Conservation (phyloP, 2,888 invertebrate species). For the Melanophora roralis region DNA sequence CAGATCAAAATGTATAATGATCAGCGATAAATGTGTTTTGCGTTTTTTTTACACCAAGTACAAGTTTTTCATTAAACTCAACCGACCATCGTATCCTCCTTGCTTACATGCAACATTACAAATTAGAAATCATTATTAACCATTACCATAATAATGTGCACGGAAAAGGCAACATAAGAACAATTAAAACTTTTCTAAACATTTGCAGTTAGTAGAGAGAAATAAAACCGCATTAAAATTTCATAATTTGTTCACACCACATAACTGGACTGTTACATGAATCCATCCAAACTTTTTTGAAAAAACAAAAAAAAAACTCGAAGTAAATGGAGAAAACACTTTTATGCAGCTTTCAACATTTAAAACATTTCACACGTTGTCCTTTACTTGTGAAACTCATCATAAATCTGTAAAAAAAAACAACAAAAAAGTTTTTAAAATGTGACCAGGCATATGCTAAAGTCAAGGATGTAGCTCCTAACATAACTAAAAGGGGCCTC, state of each 20-base stretch:
- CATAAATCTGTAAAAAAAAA: slow-evolving; percentile 50
- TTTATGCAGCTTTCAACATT: slow-evolving; percentile 13
- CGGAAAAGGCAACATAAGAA: neutral
- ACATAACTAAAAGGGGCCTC: no score
- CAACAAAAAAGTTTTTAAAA: slow-evolving; percentile 46
- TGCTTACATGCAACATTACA: neutral
- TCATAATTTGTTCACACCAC: slow-evolving; percentile 56
- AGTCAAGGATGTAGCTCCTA: no score
- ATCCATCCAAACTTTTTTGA: slow-evolving; percentile 35
- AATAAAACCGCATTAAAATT: slow-evolving; percentile 54
- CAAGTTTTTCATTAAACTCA: no score
- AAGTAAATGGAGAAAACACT: neutral
- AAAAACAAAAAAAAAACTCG: neutral
- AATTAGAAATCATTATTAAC: slow-evolving; percentile 41
- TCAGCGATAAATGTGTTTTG: slow-evolving; percentile 1
- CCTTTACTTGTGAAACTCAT: slow-evolving; percentile 26
- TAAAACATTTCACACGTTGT: slow-evolving; percentile 42
- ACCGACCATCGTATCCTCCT: neutral
- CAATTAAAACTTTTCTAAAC: neutral
- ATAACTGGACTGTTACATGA: slow-evolving; percentile 45
- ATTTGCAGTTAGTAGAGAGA: slow-evolving; percentile 10
- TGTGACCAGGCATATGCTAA: slow-evolving; percentile 26
- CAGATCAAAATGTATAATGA: no score
- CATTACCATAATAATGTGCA: slow-evolving; percentile 26
- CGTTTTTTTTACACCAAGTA: no score